Base-by-base conservation (phyloP, 2,113 vertebrate genomes). In the Chaenogobius annularis region DNA sequence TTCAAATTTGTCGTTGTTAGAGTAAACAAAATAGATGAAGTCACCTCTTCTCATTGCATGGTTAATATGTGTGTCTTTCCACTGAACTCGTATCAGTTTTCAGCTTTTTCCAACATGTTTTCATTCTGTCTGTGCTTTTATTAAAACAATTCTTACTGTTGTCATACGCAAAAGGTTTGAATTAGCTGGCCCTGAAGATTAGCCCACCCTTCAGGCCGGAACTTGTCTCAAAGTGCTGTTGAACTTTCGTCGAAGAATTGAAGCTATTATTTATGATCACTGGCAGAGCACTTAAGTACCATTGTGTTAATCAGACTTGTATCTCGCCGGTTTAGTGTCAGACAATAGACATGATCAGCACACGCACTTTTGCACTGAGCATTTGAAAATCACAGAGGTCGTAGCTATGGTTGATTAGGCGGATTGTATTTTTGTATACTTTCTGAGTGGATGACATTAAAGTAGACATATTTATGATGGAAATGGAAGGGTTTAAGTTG, bases 341-440 rank as follows among this genome's bases (percentile, higher is more conserved):
- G 58, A 61, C 58, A 61, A 61, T 40, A 63, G 61, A 20, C 61
- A 63, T 63, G 37, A 63, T 40, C 61, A 63, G 61, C 19, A 7
- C 26, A 31, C 23, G 15, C 35, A 26, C 12, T 31, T 61, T 61
- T 61, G 58, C 35, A 61, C 58, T 3, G 58, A 17, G 58, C 15
- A 2, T 17, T 63, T n/a, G 8, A 43, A 63, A 63, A 63, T 63
- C 35, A 40, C 61, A 6, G 61, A 5, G 61, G 35, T 63, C 31
- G 35, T 17, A 19, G 19, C 61, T 17, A 3, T 11, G 61, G 19
- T 19, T 40, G 61, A 63, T 63, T 43, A 63, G 61, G 1, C 19
- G 17, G 61, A 20, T 63, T 63, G 61, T 40, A 35, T 31, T 35
- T 62, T 15, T 62, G 59, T 62, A 37, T 62, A 17, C 35, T 63